Conservation (phyloP, 64 coral and sea anemone genomes). For the Montipora cactus region DNA sequence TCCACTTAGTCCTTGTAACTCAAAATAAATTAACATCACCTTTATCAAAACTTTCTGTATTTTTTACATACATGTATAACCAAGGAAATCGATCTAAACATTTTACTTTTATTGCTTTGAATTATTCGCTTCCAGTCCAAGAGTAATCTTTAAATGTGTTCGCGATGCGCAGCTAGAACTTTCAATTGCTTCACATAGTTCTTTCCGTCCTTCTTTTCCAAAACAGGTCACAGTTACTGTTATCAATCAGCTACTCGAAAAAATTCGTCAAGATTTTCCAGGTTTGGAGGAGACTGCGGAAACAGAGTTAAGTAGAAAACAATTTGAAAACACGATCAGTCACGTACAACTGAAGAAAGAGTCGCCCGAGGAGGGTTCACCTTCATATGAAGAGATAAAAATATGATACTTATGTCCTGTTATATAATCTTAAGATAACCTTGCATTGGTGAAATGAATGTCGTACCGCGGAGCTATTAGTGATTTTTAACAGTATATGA, state of each 20-base stretch:
- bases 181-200: background rate
- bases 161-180: no score
- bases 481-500: background rate
- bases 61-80: no score
- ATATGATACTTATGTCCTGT: constrained; percentile 48
- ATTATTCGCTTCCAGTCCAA: no score
- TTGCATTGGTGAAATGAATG: background rate
- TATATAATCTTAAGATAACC: background rate
- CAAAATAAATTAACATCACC: no score
- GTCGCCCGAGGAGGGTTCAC: constrained; percentile 59
- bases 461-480: background rate
- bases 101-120: no score
- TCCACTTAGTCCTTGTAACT: no score
- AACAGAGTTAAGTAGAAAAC: constrained; percentile 92
- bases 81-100: no score
- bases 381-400: constrained; percentile 76
- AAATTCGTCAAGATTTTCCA: constrained; percentile 95
- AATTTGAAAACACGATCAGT: constrained; percentile 88
- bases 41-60: no score
- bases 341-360: constrained; percentile 88
- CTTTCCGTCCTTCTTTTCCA: background rate
- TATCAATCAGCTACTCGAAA: constrained; percentile 95
- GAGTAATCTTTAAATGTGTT: no score
- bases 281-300: constrained; percentile 88
- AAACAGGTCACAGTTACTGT: constrained; percentile 89